phyloP scores from a whole-genome alignment of 2,888 invertebrate genomes.

The Cephus pygmeus region DNA sequence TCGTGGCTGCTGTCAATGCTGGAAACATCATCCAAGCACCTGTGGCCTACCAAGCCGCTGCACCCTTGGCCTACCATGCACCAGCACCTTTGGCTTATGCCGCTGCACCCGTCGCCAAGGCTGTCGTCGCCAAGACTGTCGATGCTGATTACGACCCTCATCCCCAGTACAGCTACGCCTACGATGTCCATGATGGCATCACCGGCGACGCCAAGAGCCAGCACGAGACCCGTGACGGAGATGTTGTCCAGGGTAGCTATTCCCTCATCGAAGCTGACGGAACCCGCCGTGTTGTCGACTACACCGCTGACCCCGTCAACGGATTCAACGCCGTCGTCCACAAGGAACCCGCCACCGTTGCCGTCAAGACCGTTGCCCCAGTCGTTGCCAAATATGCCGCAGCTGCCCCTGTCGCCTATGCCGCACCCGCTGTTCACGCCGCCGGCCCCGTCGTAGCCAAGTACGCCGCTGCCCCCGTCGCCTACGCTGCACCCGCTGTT shows the following conservation, averaged over 20 bases:
- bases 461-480: slow-evolving; percentile 63
- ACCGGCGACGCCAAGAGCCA: slow-evolving; percentile 60
- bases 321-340: slow-evolving; percentile 61
- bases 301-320: slow-evolving; percentile 55
- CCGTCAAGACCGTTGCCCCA: slow-evolving; percentile 50
- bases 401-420: slow-evolving; percentile 64
- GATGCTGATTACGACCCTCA: slow-evolving; percentile 58
- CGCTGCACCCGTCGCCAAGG: slow-evolving; percentile 33
- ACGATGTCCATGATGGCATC: slow-evolving; percentile 55
- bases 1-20: slow-evolving; percentile 67
- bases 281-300: slow-evolving; percentile 58
- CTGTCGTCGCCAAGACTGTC: slow-evolving; percentile 48
- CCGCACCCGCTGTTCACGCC: slow-evolving; percentile 65
- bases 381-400: slow-evolving; percentile 67
- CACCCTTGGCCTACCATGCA: slow-evolving; percentile 47
- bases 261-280: slow-evolving; percentile 67
- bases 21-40: slow-evolving; percentile 64
- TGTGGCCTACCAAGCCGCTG: slow-evolving; percentile 58
- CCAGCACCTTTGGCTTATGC: slow-evolving; percentile 34
- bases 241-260: slow-evolving; percentile 62
- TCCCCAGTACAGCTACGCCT: slow-evolving; percentile 60
- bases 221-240: slow-evolving; percentile 57
- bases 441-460: slow-evolving; percentile 69
- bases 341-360: slow-evolving; percentile 51
- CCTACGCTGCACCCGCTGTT: slow-evolving; percentile 54